Evolutionary conservation across 2,888 invertebrate genomes (phyloP), one percentile per base, ranked within the genome.

Genomic region (Pterobdella sp.): DNA sequence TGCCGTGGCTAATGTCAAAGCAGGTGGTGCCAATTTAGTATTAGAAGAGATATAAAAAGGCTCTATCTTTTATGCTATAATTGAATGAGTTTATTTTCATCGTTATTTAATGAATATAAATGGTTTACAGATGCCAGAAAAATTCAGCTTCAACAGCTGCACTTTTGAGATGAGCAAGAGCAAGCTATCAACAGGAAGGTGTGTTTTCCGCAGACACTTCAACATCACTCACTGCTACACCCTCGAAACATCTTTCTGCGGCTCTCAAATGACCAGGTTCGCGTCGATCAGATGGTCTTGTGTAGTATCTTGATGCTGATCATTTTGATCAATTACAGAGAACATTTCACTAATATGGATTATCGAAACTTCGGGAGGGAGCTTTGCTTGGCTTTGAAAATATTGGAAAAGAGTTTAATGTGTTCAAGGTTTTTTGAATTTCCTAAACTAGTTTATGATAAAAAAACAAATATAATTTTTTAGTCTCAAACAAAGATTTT

Each of bases 171-270:
- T 83, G 68, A 77, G 79, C 49, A 76, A 79, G 52, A 82, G 83
- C 75, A 83, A 83, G 76, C 82, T 83, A 76, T 79, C 83, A 0
- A 83, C 83, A 0, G 83, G 83, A 0, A 78, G 83, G 0, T 83
- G 83, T 4, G 83, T 83, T 14, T 82, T 83, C 82, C 83, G 81
- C 81, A 73, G 81, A 22, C 83, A 84, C 76, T 78, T 83, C 79
- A 78, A 78, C 37, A 80, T 83, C 36, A 76, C 76, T 69, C 82
- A 83, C 77, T 82, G 82, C 74, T 83, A 82, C 75, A 83, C 83
- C 0, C 78, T 83, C 76, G 83, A 83, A 74, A 82, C 83, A 0
- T 82, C 83, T 1, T 83, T 84, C 76, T 81, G 82, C 76, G 84
- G 84, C 3, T 81, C 83, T 0, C 79, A 80, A n/a, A 76, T 82